Percentiles rank a stretch among this genome's conserved stretches.
phyloP scores from a whole-genome alignment of 2,888 invertebrate species.

The Gymnocheta viridis region DNA sequence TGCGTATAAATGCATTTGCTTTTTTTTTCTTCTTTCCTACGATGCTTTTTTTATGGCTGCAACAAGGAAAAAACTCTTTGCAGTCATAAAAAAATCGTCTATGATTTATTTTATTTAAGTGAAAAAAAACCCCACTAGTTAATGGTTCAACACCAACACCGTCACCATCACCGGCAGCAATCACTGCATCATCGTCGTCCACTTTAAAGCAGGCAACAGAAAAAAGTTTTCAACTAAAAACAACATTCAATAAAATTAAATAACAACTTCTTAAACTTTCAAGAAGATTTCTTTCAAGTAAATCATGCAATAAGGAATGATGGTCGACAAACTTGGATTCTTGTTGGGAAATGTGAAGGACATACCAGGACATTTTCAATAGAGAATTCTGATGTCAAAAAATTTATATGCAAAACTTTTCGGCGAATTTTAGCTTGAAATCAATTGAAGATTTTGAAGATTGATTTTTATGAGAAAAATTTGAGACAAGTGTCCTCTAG shows the following conservation, averaged over 20 bases:
- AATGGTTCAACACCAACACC: conserved; percentile 64
- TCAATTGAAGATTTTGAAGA: too few relatives aligned
- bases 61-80: conserved; percentile 31
- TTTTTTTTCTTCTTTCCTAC: background rate
- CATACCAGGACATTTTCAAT: background rate
- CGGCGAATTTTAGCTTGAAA: too few relatives aligned
- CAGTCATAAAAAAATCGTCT: conserved; percentile 51
- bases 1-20: conserved; percentile 58
- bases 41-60: conserved; percentile 10
- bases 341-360: background rate
- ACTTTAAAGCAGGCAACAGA: conserved; percentile 47
- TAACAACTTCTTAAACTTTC: conserved; percentile 47
- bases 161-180: conserved; percentile 63
- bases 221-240: conserved; percentile 33
- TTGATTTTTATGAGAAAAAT: too few relatives aligned
- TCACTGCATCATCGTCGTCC: conserved; percentile 63
- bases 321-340: background rate
- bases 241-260: conserved; percentile 53
- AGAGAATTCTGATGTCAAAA: background rate
- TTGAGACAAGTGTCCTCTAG: too few relatives aligned
- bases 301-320: background rate
- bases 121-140: conserved; percentile 65
- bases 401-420: too few relatives aligned
- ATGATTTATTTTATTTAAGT: conserved; percentile 68
- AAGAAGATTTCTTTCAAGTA: conserved; percentile 26